phyloP scores from a whole-genome alignment of 2,888 invertebrate genomes.

The Cacoxenus indagator region DNA sequence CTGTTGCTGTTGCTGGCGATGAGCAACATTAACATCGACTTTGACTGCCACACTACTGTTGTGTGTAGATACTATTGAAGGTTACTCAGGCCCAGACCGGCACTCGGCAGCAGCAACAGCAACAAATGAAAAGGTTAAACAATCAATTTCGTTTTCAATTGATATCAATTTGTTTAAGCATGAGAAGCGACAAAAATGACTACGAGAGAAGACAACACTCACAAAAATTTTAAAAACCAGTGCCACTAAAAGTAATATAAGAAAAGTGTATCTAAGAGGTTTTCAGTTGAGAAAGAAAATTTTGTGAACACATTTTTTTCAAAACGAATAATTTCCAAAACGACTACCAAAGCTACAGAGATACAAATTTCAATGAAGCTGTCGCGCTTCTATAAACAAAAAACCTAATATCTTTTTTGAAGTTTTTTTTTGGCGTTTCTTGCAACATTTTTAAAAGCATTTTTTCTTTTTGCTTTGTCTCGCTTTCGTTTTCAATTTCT shows the following conservation, averaged over 20 bases:
- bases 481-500: conserved; percentile 7
- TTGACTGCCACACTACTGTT: neutral
- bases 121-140: conserved; percentile 49
- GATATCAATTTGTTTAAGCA: conserved; percentile 50
- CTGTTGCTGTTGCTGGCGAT: neutral
- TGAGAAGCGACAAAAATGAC: neutral
- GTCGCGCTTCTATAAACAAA: neutral
- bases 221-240: too few relatives aligned
- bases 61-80: neutral
- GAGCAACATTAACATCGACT: neutral
- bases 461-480: neutral
- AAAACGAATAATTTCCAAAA: too few relatives aligned
- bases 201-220: conserved; percentile 1
- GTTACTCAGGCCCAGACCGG: too few relatives aligned
- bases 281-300: too few relatives aligned
- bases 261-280: too few relatives aligned
- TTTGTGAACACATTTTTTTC: too few relatives aligned
- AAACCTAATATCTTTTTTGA: neutral
- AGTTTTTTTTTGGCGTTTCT: conserved; percentile 40
- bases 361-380: neutral
- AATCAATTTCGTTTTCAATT: conserved; percentile 60
- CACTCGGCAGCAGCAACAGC: too few relatives aligned
- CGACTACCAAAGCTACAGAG: neutral
- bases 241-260: too few relatives aligned
- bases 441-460: conserved; percentile 1